Evolutionary conservation across 1,140 invertebrate species (phyloP), one percentile per base, ranked within the genome.

Genomic region (Bombus sylvicola): DNA sequence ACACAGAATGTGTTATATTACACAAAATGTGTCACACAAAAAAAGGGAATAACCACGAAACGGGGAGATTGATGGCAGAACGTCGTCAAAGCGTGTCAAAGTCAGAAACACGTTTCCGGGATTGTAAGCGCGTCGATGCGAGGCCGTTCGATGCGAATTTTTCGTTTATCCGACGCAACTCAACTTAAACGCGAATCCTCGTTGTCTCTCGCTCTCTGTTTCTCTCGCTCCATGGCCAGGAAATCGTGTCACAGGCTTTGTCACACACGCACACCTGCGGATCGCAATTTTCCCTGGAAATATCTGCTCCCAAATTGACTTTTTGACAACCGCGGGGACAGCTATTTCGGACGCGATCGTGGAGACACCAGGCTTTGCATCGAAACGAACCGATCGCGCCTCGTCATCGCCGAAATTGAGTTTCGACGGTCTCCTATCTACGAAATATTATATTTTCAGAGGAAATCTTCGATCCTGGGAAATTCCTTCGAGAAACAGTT

Each of bases 231-330:
- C 10, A 10, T 37, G 34, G 1, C 66, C 8, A 68, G 22, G 6
- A 41, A 81, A 81, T n/a, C 62, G 64, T 69, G 81, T 57, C 81
- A 41, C 73, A 37, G 62, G 34, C 37, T 74, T 73, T 82, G n/a
- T 9, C 73, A 18, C 62, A n/a, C 73, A 25, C 74, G 22, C 74
- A 37, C n/a, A 15, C 37, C 28, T 3, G 22, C 68, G 15, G 34
- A 13, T 25, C 13, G 53, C 76, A 80, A 85, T 85, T 84, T 80
- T 72, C 28, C 76, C 12, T 5, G 28, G 12, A 47, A 62, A 72
- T 72, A 80, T 80, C 83, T 64, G 83, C 15, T 69, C 64, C 68
- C 68, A 59, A 72, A 85, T 85, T 85, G 76, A 72, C 77, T 64
- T 80, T 85, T 85, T 72, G 53, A 80, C 41, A 71, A 47, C 53